Evolutionary conservation across 2,113 vertebrate species (phyloP), one percentile per base, ranked within the genome.

Genomic region (Seriola quinqueradiata): DNA sequence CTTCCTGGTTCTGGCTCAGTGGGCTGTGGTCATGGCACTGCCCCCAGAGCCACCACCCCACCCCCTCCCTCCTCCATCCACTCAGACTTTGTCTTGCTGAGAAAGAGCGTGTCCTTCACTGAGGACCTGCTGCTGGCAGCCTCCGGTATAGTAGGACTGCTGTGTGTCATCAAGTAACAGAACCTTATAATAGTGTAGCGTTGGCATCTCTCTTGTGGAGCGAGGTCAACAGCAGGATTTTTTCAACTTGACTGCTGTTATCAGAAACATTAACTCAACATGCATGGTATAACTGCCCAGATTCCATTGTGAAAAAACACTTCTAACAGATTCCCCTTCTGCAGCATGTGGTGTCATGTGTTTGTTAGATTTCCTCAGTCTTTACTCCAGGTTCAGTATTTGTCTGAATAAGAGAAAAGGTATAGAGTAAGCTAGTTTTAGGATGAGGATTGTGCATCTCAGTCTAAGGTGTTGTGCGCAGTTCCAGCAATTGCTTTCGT

Each of bases 61-160:
- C 96, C 95, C 95, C 96, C 94, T 93, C 95, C 93, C 76, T 95
- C 93, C 90, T 93, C 92, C 95, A 94, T 94, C 95, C 96, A 92
- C 92, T 96, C 96, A 96, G 96, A 97, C 94, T 95, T 96, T 87
- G 92, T 95, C 93, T 94, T 96, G 93, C 97, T 99, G 96, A 98
- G 97, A 97, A 98, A 98, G 96, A 97, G 96, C 87, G 96, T 99
- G 95, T 99, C 97, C 95, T 99, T 99, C 97, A 97, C 95, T 92
- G 97, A 98, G 96, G 96, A 99, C 95, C 95, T 99, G 95, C 96
- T 99, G 95, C 96, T 97, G 96, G 96, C 96, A 94, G 95, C 95
- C 95, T 97, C 97, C 87, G 98, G 98, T 94, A 94, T 87, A 92
- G 92, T 99, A 98, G 97, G 97, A 97, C 90, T 95, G 91, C 92